Base-by-base conservation (phyloP, 1,140 invertebrate species). In the Gonioctena quinquepunctata region DNA sequence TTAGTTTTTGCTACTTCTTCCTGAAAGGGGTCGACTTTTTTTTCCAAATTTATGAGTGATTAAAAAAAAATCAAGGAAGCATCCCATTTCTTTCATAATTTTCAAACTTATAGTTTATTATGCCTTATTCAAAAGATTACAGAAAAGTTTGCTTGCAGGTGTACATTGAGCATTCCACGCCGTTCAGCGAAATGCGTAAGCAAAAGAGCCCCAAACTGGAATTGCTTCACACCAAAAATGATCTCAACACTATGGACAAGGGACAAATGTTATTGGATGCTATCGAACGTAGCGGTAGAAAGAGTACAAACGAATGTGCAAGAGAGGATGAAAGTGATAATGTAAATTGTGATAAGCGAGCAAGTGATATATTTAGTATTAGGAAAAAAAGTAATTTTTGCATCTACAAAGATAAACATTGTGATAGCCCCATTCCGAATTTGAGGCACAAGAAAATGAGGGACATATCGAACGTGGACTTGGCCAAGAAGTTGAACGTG, bases 181-280 rank as follows among this genome's bases (percentile, higher is more conserved):
- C 33, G 11, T 42, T 13, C 33, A 42, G 33, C 33, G 2, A 42
- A 2, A 42, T 13, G 33, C 16, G 8, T 4, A 18, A 18, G 1
- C 7, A 11, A 3, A 19, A 18, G 19, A 54, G 19, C 16, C 8
- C 7, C 52, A 54, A 18, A n/a, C 33, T 42, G 16, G 52, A 54
- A 18, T 16, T 54, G 22, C 49, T 52, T 65, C 63, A 70, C 60
- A 63, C 63, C 59, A 22, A 73, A 68, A 68, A 76, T 77, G 78
- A 80, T 80, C 78, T 81, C 79, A 79, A 70, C 23, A 68, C 49
- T 54, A n/a, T n/a, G n/a, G 72, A 84, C 72, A 87, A 88, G 69
- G 86, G 85, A n/a, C 85, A 88, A 60, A 79, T 86, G 63, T 64
- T 88, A 27, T 71, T 88, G 49, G 85, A 85, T 50, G 87, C 87